Conservation (phyloP, 2,113 vertebrate species). For the Nycticebus coucang region DNA sequence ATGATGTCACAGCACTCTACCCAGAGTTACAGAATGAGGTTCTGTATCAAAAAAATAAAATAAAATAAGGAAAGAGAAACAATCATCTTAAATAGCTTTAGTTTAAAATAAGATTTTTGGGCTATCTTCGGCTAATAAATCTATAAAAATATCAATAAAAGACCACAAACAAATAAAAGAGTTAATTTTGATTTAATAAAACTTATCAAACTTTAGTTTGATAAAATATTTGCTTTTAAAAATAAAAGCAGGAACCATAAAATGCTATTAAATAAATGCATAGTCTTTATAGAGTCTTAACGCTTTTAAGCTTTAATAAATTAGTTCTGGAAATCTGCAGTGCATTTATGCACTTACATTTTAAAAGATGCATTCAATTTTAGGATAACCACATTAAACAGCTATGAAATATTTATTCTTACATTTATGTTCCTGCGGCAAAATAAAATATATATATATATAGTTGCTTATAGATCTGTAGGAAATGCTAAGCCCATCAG, state of each 20-base stretch:
- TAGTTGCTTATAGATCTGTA: not conserved
- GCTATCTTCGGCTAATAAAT: not conserved
- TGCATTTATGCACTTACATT: slow-evolving; percentile 39
- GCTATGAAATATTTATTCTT: slow-evolving; percentile 52
- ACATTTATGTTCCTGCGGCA: slow-evolving; percentile 33
- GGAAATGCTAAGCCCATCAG: not conserved
- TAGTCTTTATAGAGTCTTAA: slow-evolving; percentile 3
- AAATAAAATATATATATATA: not conserved
- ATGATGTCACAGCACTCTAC: too few species aligned
- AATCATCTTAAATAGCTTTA: slow-evolving; percentile 18
- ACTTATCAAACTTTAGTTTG: not conserved
- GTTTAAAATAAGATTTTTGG: not conserved
- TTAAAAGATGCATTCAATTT: slow-evolving; percentile 52
- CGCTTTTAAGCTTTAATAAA: slow-evolving; percentile 30
- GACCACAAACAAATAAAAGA: not conserved
- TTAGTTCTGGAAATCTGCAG: slow-evolving; percentile 48
- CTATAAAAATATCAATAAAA: slow-evolving; percentile 45
- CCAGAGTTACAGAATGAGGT: too few species aligned
- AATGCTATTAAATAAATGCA: slow-evolving; percentile 34
- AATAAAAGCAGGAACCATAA: slow-evolving; percentile 47
- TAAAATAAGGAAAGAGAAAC: not conserved
- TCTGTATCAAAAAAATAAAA: too few species aligned
- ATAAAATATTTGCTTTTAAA: slow-evolving; percentile 39
- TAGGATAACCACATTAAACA: slow-evolving; percentile 50
- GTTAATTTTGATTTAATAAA: slow-evolving; percentile 7